A percentile compares a stretch with the other conserved stretches of the same genome.
Conservation (phyloP, 2,888 invertebrate genomes). For the Leptinotarsa peninsularis region DNA sequence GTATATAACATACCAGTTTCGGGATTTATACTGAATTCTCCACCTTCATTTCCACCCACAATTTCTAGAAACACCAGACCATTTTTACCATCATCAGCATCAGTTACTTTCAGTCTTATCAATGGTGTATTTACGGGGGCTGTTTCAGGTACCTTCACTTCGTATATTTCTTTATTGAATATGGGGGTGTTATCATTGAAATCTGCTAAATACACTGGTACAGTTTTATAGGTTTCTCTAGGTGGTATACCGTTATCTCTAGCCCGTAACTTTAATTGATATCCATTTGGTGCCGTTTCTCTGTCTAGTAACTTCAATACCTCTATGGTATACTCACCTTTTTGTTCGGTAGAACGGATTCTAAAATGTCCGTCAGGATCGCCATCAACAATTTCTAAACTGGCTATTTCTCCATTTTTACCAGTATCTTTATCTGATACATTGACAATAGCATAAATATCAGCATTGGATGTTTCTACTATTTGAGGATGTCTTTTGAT, state of each 20-base stretch:
- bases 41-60: slow-evolving; percentile 91
- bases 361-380: slow-evolving; percentile 92
- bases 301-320: slow-evolving; percentile 82
- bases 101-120: slow-evolving; percentile 86
- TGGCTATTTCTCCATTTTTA: slow-evolving; percentile 84
- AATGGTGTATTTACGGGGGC: slow-evolving; percentile 91
- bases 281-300: slow-evolving; percentile 83
- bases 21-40: slow-evolving; percentile 87
- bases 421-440: slow-evolving; percentile 88
- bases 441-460: slow-evolving; percentile 90
- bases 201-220: slow-evolving; percentile 85
- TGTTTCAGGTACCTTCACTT: slow-evolving; percentile 88
- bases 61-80: slow-evolving; percentile 89
- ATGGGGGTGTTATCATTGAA: slow-evolving; percentile 88
- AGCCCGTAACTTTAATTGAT: slow-evolving; percentile 88
- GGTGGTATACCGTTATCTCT: slow-evolving; percentile 86
- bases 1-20: slow-evolving; percentile 92
- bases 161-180: slow-evolving; percentile 88
- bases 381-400: slow-evolving; percentile 87
- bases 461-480: slow-evolving; percentile 82
- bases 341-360: slow-evolving; percentile 73
- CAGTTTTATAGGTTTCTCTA: slow-evolving; percentile 81
- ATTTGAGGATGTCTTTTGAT: slow-evolving; percentile 85
- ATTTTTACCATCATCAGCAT: slow-evolving; percentile 83
- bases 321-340: slow-evolving; percentile 83